Evolutionary conservation across 2,113 vertebrate genomes (phyloP).

Genomic region (Ailuropoda melanoleuca): DNA sequence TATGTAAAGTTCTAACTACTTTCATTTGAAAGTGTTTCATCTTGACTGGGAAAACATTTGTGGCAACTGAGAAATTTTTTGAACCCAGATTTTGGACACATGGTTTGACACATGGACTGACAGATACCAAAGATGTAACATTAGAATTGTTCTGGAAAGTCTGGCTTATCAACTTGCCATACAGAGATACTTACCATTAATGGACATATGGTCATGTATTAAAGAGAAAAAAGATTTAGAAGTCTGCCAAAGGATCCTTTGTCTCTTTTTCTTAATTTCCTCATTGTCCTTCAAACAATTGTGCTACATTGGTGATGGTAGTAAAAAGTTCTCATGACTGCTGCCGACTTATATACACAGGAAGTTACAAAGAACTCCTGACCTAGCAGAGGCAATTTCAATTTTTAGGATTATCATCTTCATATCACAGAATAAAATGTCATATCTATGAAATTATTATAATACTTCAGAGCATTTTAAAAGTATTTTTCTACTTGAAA

Average conservation of each 20-base stretch:
- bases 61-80: slow-evolving; percentile 58
- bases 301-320: neutral
- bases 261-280: neutral
- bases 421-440: neutral
- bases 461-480: neutral
- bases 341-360: neutral
- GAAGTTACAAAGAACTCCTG: neutral
- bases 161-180: neutral
- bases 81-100: slow-evolving; percentile 65
- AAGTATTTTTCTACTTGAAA: slow-evolving; percentile 7
- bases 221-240: neutral
- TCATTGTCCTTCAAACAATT: neutral
- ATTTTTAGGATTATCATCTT: neutral
- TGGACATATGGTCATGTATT: neutral
- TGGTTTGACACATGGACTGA: slow-evolving; percentile 1
- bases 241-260: neutral
- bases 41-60: slow-evolving; percentile 84
- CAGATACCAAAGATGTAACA: neutral
- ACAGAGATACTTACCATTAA: neutral
- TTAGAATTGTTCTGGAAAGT: neutral
- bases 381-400: neutral
- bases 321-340: neutral
- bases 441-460: slow-evolving; percentile 12
- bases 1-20: slow-evolving; percentile 80
- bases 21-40: slow-evolving; percentile 83